Evolutionary conservation across 2,888 invertebrate species (phyloP).

Genomic region (Tinea pellionella): DNA sequence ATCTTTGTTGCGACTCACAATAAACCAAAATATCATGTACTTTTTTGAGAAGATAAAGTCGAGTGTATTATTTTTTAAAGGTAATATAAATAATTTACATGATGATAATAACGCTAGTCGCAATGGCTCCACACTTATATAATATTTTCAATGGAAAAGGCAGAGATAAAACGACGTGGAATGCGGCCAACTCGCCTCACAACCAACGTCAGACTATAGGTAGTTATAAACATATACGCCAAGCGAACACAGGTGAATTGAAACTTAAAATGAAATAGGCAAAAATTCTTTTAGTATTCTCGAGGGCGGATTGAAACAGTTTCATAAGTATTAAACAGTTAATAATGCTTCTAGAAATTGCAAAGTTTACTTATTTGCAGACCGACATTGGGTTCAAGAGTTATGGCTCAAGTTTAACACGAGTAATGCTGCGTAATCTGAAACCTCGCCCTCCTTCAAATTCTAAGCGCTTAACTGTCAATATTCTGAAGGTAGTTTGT

Average conservation of each 20-base stretch:
- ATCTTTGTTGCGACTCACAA: background rate
- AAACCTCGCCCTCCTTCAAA: constrained; percentile 8
- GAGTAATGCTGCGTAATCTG: constrained; percentile 10
- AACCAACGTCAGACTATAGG: background rate
- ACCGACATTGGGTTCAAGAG: constrained; percentile 43
- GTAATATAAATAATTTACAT: background rate
- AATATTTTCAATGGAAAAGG: background rate
- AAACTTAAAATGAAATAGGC: background rate
- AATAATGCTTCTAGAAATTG: constrained; percentile 50
- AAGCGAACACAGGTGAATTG: background rate
- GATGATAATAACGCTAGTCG: background rate
- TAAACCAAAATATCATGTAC: background rate
- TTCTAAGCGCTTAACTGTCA: constrained; percentile 9
- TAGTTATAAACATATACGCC: background rate
- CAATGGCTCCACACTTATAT: background rate
- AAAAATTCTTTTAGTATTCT: background rate
- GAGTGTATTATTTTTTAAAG: background rate
- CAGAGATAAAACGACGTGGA: background rate
- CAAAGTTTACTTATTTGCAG: constrained; percentile 51
- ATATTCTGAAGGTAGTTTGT: background rate
- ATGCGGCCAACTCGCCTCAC: constrained; percentile 5
- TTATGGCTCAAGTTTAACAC: constrained; percentile 40
- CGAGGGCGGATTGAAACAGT: constrained; percentile 19
- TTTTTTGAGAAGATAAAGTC: background rate
- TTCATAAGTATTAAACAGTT: constrained; percentile 60